A percentile compares a stretch with the other conserved stretches of the same genome.
Conservation (phyloP, 2,113 vertebrate genomes). For the Lucifuga dentata region DNA sequence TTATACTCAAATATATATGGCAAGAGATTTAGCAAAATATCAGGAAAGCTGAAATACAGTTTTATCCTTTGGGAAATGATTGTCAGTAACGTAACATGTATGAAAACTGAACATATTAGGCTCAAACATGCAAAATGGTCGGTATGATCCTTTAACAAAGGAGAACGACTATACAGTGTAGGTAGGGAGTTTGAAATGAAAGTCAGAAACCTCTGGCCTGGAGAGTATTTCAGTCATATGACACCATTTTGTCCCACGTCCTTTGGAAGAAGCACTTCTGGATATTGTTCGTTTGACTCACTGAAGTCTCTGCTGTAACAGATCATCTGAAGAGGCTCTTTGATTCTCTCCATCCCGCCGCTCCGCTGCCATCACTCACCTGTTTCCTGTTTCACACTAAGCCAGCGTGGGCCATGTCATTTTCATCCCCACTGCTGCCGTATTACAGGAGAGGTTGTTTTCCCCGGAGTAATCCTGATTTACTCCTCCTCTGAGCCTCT, state of each 20-base stretch:
- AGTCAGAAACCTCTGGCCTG: constrained; percentile 23
- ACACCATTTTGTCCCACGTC: constrained; percentile 19
- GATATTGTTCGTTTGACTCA: constrained; percentile 38
- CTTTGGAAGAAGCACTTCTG: constrained; percentile 28
- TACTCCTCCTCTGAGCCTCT: constrained; percentile 61
- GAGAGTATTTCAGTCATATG: constrained; percentile 17
- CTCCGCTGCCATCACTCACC: constrained; percentile 64
- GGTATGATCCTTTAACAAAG: too few species aligned
- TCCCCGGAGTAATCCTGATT: constrained; percentile 70
- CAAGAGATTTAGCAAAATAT: too few species aligned
- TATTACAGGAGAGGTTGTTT: constrained; percentile 65
- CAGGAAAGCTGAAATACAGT: too few species aligned
- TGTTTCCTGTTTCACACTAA: constrained; percentile 61
- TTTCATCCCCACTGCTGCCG: constrained; percentile 51
- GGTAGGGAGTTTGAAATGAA: constrained; percentile 13
- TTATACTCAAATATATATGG: too few species aligned
- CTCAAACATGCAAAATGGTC: too few species aligned
- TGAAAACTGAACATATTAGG: too few species aligned
- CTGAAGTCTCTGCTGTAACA: constrained; percentile 22
- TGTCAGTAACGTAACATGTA: too few species aligned
- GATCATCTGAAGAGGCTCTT: constrained; percentile 38
- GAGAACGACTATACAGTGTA: neutral
- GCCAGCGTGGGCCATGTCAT: constrained; percentile 59
- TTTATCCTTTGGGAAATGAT: too few species aligned
- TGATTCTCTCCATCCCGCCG: constrained; percentile 14